These are phyloP conservation scores for Siphlonurus alternatus DNA, from an alignment of 2,888 invertebrate genomes.

Conservation along the genomic window DNA sequence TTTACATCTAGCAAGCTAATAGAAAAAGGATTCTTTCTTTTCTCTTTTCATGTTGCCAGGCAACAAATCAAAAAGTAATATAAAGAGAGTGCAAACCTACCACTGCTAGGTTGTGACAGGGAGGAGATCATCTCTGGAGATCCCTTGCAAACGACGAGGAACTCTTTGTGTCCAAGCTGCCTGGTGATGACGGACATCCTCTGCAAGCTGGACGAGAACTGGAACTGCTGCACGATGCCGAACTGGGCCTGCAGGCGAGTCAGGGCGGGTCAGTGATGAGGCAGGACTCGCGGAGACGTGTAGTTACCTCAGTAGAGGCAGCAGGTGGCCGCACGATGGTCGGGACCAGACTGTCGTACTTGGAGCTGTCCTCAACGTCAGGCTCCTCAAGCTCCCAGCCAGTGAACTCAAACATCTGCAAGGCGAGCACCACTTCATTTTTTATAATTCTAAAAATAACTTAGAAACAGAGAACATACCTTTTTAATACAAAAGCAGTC, in stretches of 20 bases:
- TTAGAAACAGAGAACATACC: neutral
- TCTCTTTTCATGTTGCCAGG: too few relatives aligned
- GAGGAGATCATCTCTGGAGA: slow-evolving; percentile 36
- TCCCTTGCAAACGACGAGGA: slow-evolving; percentile 35
- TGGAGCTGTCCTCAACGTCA: slow-evolving; percentile 23
- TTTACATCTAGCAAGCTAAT: too few relatives aligned
- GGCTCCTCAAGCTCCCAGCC: slow-evolving; percentile 31
- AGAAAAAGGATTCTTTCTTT: too few relatives aligned
- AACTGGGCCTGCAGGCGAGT: too few relatives aligned
- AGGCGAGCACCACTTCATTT: neutral
- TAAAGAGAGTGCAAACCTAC: too few relatives aligned
- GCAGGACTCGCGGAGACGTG: too few relatives aligned
- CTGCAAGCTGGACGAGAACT: slow-evolving; percentile 35
- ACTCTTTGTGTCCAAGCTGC: slow-evolving; percentile 17
- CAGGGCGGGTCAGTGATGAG: too few relatives aligned
- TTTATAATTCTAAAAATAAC: neutral
- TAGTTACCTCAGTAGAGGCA: too few relatives aligned
- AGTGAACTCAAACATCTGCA: slow-evolving; percentile 32
- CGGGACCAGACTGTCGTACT: slow-evolving; percentile 27
- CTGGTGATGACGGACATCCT: slow-evolving; percentile 36
- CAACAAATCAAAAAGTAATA: too few relatives aligned
- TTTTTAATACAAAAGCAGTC: neutral
- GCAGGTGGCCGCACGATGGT: slow-evolving; percentile 23
- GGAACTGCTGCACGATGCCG: slow-evolving; percentile 35
- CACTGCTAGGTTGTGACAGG: slow-evolving; percentile 21